These are phyloP conservation scores for Phoxinus phoxinus DNA, from an alignment of 2,113 vertebrate genomes.

Conservation along the genomic window DNA sequence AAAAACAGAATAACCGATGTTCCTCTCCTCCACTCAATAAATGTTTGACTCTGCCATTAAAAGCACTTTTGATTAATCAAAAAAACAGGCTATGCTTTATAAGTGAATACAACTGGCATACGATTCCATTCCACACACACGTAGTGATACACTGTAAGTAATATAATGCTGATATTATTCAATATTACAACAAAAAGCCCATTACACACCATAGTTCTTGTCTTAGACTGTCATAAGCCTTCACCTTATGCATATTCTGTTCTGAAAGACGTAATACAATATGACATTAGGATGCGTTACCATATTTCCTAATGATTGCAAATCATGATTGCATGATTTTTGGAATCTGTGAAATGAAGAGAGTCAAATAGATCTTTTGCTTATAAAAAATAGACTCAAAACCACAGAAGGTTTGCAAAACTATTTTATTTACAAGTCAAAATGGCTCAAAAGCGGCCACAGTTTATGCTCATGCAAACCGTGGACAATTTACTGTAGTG, in stretches of 20 bases:
- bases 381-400: neutral
- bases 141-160: too few relatives aligned
- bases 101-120: neutral
- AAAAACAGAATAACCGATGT: neutral
- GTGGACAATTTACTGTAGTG: conserved; percentile 80
- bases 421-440: conserved; percentile 98
- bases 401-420: conserved; percentile 91
- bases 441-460: conserved; percentile 95
- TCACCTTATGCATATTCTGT: too few relatives aligned
- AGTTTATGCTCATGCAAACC: conserved; percentile 90
- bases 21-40: neutral
- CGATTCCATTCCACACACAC: neutral
- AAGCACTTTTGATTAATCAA: neutral
- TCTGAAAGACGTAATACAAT: too few relatives aligned
- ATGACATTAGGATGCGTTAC: too few relatives aligned
- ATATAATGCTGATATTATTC: neutral
- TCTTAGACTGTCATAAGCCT: neutral
- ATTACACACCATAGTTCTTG: neutral
- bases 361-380: neutral
- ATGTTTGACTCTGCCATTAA: neutral
- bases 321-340: too few relatives aligned
- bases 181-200: neutral
- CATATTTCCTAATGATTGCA: neutral
- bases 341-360: neutral
- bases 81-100: neutral